phyloP scores from a whole-genome alignment of 2,113 vertebrate species.

The Upupa epops region DNA sequence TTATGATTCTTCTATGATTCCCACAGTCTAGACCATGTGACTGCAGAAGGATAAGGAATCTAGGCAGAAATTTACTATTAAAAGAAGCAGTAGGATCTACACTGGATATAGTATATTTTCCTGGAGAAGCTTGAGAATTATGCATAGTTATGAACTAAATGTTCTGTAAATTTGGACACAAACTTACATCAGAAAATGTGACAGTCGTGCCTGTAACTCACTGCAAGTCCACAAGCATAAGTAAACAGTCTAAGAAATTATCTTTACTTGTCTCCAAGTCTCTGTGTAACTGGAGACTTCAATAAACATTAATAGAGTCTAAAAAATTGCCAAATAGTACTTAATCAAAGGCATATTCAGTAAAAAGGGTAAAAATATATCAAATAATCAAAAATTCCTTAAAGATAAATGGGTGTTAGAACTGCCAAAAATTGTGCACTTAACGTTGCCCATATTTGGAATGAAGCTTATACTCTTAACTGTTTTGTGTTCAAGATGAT shows the following conservation, averaged over 20 bases:
- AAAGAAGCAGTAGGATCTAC: neutral
- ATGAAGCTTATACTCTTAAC: no score
- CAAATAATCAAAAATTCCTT: neutral
- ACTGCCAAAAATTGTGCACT: neutral
- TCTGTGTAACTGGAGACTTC: neutral
- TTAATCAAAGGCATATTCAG: neutral
- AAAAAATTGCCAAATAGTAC: neutral
- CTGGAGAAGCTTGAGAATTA: neutral
- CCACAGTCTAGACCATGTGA: neutral
- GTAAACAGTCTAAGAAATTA: neutral
- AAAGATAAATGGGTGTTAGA: neutral
- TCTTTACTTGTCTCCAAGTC: neutral
- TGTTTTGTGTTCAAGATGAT: no score
- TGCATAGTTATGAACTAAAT: neutral
- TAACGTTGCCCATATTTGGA: no score
- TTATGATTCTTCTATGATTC: neutral
- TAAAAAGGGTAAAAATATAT: neutral
- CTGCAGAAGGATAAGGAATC: neutral
- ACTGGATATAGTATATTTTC: fast-evolving
- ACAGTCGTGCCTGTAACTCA: neutral
- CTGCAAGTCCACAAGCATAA: neutral
- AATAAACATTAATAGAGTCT: neutral
- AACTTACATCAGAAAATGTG: neutral
- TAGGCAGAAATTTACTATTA: neutral
- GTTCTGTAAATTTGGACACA: neutral